phyloP scores from a whole-genome alignment of 2,888 invertebrate genomes.

The Azorinus chamasolen region DNA sequence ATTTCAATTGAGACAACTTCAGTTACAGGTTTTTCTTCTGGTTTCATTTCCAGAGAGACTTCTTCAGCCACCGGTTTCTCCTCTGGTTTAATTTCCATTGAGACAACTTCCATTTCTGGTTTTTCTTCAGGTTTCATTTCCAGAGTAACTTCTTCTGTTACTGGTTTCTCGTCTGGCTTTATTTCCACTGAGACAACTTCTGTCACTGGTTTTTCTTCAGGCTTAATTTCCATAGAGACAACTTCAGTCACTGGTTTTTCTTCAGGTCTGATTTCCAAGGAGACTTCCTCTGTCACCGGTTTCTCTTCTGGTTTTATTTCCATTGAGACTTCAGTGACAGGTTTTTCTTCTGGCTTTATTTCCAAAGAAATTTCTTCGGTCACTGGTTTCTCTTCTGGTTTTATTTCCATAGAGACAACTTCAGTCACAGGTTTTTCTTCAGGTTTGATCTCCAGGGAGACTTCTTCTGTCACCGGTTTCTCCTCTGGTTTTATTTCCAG shows the following conservation, averaged over 20 bases:
- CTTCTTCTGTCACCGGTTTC: conserved; percentile 1
- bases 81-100: neutral
- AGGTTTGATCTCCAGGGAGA: conserved; percentile 14
- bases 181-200: conserved; percentile 35
- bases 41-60: conserved; percentile 19
- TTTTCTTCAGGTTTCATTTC: conserved; percentile 10
- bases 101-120: neutral
- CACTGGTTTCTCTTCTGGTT: conserved; percentile 16
- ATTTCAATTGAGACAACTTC: conserved; percentile 41
- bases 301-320: too few species aligned
- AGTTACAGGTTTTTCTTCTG: conserved; percentile 16
- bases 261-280: conserved; percentile 30
- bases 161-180: conserved; percentile 16
- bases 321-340: conserved; percentile 4
- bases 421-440: conserved; percentile 24
- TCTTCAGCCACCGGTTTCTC: conserved; percentile 20
- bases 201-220: conserved; percentile 26
- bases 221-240: neutral
- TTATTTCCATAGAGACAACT: conserved; percentile 19
- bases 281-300: conserved; percentile 22
- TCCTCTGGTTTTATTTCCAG: conserved; percentile 10
- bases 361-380: conserved; percentile 5
- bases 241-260: conserved; percentile 25
- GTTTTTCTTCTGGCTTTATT: conserved; percentile 12
- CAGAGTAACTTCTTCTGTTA: conserved; percentile 19